Percentiles rank a stretch among this genome's conserved stretches.
These are phyloP conservation scores for Agrenia bidenticulata DNA, from an alignment of 2,888 invertebrate species.

Conservation along the genomic window DNA sequence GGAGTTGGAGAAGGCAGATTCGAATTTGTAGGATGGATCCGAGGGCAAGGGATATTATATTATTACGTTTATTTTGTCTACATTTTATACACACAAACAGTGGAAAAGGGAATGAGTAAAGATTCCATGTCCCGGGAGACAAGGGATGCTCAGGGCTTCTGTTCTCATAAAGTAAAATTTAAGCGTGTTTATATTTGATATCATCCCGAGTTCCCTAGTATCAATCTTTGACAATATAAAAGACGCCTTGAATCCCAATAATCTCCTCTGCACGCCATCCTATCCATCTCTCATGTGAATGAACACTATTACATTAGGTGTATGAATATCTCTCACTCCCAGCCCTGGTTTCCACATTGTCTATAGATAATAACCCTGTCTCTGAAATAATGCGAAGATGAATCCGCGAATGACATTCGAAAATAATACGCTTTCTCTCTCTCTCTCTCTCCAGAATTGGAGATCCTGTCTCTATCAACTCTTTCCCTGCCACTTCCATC, in stretches of 20 bases:
- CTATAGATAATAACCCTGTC: not conserved
- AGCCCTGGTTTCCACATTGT: not conserved
- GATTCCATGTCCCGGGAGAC: constrained; percentile 29
- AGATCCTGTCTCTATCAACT: too few species aligned
- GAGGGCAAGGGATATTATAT: constrained; percentile 1
- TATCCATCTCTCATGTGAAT: constrained; percentile 40
- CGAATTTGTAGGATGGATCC: constrained; percentile 5
- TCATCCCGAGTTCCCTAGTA: constrained; percentile 29
- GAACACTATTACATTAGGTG: constrained; percentile 28
- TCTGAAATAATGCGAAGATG: constrained; percentile 2
- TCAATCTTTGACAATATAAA: constrained; percentile 43
- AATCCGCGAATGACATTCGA: constrained; percentile 12
- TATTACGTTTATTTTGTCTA: not conserved
- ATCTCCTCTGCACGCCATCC: constrained; percentile 18
- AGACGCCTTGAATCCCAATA: constrained; percentile 38
- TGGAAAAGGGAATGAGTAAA: constrained; percentile 7
- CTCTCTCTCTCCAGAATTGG: too few species aligned
- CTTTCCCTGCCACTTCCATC: too few species aligned
- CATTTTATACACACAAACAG: not conserved
- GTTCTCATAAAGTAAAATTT: constrained; percentile 38
- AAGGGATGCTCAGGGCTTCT: not conserved
- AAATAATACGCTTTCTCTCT: not conserved
- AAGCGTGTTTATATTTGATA: constrained; percentile 43
- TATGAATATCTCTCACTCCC: constrained; percentile 35
- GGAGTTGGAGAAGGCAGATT: constrained; percentile 3